Percentiles rank a stretch among this genome's conserved stretches.
phyloP scores from a whole-genome alignment of 1,140 invertebrate species.

The Listronotus bonariensis region DNA sequence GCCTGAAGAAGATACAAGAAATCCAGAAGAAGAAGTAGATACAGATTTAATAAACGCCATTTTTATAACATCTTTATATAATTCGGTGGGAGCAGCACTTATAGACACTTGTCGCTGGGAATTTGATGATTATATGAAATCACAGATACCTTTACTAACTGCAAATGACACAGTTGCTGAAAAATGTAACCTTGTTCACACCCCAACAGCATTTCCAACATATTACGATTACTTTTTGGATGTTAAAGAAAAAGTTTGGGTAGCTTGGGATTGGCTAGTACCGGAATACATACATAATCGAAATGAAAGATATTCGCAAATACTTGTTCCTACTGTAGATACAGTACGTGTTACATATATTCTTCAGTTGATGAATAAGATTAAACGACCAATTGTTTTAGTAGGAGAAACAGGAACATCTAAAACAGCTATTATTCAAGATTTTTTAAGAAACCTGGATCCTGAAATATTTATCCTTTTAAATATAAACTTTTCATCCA shows the following conservation, averaged over 20 bases:
- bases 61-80: slow-evolving; percentile 80
- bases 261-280: slow-evolving; percentile 82
- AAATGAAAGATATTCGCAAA: slow-evolving; percentile 73
- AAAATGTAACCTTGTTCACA: slow-evolving; percentile 68
- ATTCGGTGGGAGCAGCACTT: slow-evolving; percentile 80
- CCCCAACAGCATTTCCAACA: slow-evolving; percentile 69
- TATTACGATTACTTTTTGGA: slow-evolving; percentile 85
- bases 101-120: slow-evolving; percentile 67
- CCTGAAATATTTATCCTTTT: slow-evolving; percentile 69
- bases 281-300: slow-evolving; percentile 75
- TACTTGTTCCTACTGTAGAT: slow-evolving; percentile 88
- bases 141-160: slow-evolving; percentile 69
- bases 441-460: slow-evolving; percentile 76
- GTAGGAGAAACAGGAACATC: slow-evolving; percentile 90
- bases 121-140: slow-evolving; percentile 84
- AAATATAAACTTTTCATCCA: slow-evolving; percentile 87
- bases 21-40: slow-evolving; percentile 59
- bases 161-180: slow-evolving; percentile 67
- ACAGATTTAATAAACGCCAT: slow-evolving; percentile 67
- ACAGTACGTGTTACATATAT: slow-evolving; percentile 80
- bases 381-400: slow-evolving; percentile 77
- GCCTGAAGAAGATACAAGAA: slow-evolving; percentile 53
- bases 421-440: slow-evolving; percentile 85
- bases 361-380: slow-evolving; percentile 76
- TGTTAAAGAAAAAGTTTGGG: slow-evolving; percentile 71